Base-by-base conservation (phyloP, 2,113 vertebrate genomes). In the Charina bottae region DNA sequence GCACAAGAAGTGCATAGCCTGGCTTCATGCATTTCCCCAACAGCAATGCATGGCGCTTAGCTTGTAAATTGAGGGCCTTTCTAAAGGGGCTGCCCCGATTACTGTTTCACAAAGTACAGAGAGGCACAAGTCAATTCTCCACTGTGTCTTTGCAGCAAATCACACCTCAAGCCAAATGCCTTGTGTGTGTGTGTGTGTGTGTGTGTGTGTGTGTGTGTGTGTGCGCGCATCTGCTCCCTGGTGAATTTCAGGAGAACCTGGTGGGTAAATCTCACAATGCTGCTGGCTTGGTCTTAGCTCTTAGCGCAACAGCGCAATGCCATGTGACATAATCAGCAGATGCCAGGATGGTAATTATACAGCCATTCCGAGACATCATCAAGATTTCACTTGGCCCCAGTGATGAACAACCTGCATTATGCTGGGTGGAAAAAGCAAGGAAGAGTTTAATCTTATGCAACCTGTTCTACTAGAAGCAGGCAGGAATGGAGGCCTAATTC, bases 251-350 rank as follows among this genome's bases (percentile, higher is more conserved):
- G 90, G 54, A 72, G 56, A 90, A 85, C 8, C 86, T 87, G 37
- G 49, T 72, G 54, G 55, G 93, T 90, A 90, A 90, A 7, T 64
- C 91, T 83, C 37, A 4, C 15, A 59, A 17, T 84, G 88, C 55
- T 89, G 68, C 55, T 68, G 92, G 49, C 33, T 83, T 58, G 94
- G 85, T 17, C 6, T 62, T 84, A 46, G 91, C 93, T 87, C 28
- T 90, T 1, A 0, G 54, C 85, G 0, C 23, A n/a, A 85, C n/a
- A 59, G 9, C 93, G 94, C 90, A 83, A 26, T 83, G 89, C 90
- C 83, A 89, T 1, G 64, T 0, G 8, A 26, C 0, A 6, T 68
- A 59, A 92, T 55, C 89, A 94, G 94, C 93, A 93, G 90, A 96
- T 33, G 90, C 58, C 87, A 90, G 24, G 26, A 91, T 68, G 88